Percentiles rank a stretch among this genome's conserved stretches.
Evolutionary conservation across 2,888 invertebrate species (phyloP).

Genomic region (Nemurella pictetii): DNA sequence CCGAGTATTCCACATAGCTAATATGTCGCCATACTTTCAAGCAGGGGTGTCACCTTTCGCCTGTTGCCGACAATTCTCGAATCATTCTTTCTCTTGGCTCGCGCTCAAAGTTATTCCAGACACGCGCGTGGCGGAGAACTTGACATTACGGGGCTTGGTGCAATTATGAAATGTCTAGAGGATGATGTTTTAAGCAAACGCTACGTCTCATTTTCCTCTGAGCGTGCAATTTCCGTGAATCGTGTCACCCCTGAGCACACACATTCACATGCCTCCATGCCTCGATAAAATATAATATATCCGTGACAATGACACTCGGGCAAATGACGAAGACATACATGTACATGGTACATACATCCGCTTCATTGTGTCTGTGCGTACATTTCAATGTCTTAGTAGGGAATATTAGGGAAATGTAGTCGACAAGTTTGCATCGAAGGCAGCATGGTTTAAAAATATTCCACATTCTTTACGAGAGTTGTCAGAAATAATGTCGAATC

Average conservation of each 20-base stretch:
- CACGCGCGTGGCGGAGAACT: too few relatives aligned
- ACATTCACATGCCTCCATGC: not conserved
- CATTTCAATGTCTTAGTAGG: not conserved
- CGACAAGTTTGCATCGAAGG: not conserved
- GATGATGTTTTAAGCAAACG: not conserved
- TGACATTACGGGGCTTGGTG: too few relatives aligned
- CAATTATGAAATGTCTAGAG: too few relatives aligned
- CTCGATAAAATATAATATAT: conserved; percentile 9
- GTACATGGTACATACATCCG: conserved; percentile 10
- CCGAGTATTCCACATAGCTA: not conserved
- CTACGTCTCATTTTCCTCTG: not conserved
- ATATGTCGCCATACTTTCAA: not conserved
- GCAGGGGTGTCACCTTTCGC: conserved; percentile 6
- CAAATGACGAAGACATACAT: not conserved
- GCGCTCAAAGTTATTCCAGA: not conserved
- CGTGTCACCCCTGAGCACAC: conserved; percentile 15
- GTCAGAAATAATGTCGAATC: not conserved
- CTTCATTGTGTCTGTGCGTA: not conserved
- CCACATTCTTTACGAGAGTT: too few relatives aligned
- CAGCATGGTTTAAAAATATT: too few relatives aligned
- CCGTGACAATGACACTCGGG: conserved; percentile 24
- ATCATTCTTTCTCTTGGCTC: not conserved
- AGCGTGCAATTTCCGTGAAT: not conserved
- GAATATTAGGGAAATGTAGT: not conserved
- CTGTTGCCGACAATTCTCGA: not conserved